Percentiles rank a stretch among this genome's conserved stretches.
phyloP scores from a whole-genome alignment of 2,888 invertebrate species.

The Drosophila neoperkinsi region DNA sequence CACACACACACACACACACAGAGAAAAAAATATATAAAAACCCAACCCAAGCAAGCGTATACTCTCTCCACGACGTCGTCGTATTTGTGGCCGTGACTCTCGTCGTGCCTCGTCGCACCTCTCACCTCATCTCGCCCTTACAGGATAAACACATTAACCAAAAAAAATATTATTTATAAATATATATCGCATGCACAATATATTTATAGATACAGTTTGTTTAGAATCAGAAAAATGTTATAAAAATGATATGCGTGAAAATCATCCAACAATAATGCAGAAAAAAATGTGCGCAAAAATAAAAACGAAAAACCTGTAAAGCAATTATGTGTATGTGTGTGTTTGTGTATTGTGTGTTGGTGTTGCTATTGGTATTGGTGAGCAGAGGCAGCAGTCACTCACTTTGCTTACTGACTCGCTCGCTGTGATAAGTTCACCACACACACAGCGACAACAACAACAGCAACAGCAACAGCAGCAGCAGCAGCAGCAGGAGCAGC shows the following conservation, averaged over 20 bases:
- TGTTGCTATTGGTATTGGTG: slow-evolving; percentile 17
- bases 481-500: not conserved
- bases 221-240: not conserved
- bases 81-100: slow-evolving; percentile 71
- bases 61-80: slow-evolving; percentile 37
- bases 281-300: slow-evolving; percentile 24
- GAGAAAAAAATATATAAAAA: slow-evolving; percentile 13
- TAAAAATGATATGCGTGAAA: slow-evolving; percentile 9
- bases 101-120: slow-evolving; percentile 42
- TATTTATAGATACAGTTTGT: not conserved
- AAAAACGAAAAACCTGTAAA: slow-evolving; percentile 36
- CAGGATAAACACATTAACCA: slow-evolving; percentile 57
- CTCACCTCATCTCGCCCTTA: slow-evolving; percentile 1
- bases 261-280: slow-evolving; percentile 9
- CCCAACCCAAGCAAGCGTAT: slow-evolving; percentile 41
- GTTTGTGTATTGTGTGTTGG: slow-evolving; percentile 15
- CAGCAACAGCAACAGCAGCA: slow-evolving; percentile 5
- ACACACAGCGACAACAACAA: slow-evolving; percentile 25
- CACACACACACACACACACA: slow-evolving; percentile 1
- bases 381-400: slow-evolving; percentile 36
- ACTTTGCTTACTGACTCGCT: slow-evolving; percentile 31
- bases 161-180: slow-evolving; percentile 14
- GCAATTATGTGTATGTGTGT: slow-evolving; percentile 15
- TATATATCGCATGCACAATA: not conserved
- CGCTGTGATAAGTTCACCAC: slow-evolving; percentile 59